Conservation (phyloP, 2,888 invertebrate genomes). For the Drepanosiphum platanoidis region DNA sequence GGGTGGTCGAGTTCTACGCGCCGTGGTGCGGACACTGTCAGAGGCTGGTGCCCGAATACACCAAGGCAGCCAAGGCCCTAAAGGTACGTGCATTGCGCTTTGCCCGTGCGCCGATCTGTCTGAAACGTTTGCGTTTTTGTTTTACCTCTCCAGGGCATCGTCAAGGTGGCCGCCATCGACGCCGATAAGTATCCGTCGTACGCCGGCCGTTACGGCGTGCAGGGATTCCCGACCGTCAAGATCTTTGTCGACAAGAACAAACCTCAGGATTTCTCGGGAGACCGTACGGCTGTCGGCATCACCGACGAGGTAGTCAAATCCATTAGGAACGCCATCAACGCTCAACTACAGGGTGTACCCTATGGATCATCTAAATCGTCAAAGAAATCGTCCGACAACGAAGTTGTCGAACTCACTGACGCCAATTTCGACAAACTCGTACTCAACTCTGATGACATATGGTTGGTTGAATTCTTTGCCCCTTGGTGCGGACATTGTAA, state of each 20-base stretch:
- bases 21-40: constrained; percentile 97
- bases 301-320: constrained; percentile 79
- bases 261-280: constrained; percentile 86
- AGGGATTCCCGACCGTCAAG: constrained; percentile 96
- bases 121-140: background rate
- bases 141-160: constrained; percentile 76
- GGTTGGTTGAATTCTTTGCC: constrained; percentile 98
- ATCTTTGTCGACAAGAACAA: constrained; percentile 89
- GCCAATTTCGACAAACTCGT: constrained; percentile 94
- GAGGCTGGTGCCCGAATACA: constrained; percentile 89
- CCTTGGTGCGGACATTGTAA: constrained; percentile 98
- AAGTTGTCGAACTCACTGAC: constrained; percentile 94
- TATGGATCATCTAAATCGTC: constrained; percentile 62
- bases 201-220: constrained; percentile 81
- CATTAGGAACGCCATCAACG: constrained; percentile 43
- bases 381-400: constrained; percentile 66
- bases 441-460: constrained; percentile 90
- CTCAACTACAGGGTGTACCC: constrained; percentile 57
- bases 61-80: constrained; percentile 90
- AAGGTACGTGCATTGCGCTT: constrained; percentile 74
- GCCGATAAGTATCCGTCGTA: constrained; percentile 88
- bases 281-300: constrained; percentile 85
- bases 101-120: background rate
- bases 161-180: constrained; percentile 94
- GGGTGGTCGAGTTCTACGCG: constrained; percentile 96